Base-by-base conservation (phyloP, 2,888 invertebrate species). In the Drosophila conformis region DNA sequence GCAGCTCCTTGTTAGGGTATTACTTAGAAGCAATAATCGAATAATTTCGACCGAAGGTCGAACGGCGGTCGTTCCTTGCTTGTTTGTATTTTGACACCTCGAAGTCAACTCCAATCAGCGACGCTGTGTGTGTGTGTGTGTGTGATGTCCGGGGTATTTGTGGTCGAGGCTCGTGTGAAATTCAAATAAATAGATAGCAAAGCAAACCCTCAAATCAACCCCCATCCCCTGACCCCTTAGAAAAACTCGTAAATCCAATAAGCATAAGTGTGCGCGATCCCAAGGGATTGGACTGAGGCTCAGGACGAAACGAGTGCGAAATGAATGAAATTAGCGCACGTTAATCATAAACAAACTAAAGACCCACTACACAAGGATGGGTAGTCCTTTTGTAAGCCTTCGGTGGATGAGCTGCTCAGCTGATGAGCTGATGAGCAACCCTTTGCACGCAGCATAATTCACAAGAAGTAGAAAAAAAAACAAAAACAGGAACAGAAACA, bases 311-410 rank as follows among this genome's bases (percentile, higher is more conserved):
- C 76, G 78, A 82, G 80, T 82, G 85, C 79, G 68, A 89, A 89
- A 89, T 84, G 85, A 89, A 89, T 84, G 85, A 86, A 89, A 86
- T 86, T 86, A 86, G 85, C 85, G 85, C 76, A 85, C 90, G 90
- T 86, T 86, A 86, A 87, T 86, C 90, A 86, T 89, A 89, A 86
- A 86, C 90, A 86, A 89, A 89, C 88, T 65, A 80, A 76, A 63
- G 76, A 69, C 51, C 48, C 31, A 49, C 27, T 11, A 38, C 40
- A 7, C 25, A 18, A 11, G 42, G 13, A 35, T 31, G 21, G 6
- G 31, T 18, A 54, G 11, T 36, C 38, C 60, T 27, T 21, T 46
- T 27, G 49, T 40, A 33, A 21, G 53, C 35, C 27, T 31, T 27
- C 29, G 36, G 35, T 35, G 42, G 62, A 25, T 42, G 59, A 8